Conservation (phyloP, 1,140 invertebrate genomes). For the Drosophila triauraria region DNA sequence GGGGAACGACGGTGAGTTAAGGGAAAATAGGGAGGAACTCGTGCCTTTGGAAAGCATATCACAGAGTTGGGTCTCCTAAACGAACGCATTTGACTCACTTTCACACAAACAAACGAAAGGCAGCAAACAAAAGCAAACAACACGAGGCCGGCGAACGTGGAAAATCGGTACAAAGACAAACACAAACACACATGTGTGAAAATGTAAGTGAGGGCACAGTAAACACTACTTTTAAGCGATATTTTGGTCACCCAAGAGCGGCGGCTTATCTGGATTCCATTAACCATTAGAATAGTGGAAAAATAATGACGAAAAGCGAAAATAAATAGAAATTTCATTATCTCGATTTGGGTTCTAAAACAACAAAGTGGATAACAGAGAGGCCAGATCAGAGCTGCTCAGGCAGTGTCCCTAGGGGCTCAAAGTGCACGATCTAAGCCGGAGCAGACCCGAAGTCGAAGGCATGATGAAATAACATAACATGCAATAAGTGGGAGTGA, state of each 20-base stretch:
- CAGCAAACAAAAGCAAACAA: conserved; percentile 60
- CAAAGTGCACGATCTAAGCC: background rate
- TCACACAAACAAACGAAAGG: conserved; percentile 73
- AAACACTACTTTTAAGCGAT: conserved; percentile 14
- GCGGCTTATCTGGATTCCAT: conserved; percentile 23
- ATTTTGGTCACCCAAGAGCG: conserved; percentile 7
- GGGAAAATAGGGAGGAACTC: background rate
- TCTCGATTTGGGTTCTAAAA: background rate
- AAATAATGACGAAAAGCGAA: background rate
- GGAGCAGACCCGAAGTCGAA: no score
- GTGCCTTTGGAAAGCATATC: conserved; percentile 38
- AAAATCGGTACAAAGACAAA: conserved; percentile 35
- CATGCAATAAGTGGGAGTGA: no score
- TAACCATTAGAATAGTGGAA: background rate
- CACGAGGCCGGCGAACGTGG: conserved; percentile 35
- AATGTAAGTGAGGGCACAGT: conserved; percentile 38
- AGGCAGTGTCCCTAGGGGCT: background rate
- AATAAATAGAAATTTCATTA: background rate
- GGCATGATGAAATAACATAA: no score
- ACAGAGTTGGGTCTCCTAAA: background rate
- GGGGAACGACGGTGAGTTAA: background rate
- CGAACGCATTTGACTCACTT: conserved; percentile 69
- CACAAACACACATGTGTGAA: conserved; percentile 26
- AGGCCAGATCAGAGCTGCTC: background rate
- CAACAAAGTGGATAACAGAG: background rate